These are phyloP conservation scores for Trissoscelio sp. DNA, from an alignment of 2,888 invertebrate species.

Conservation along the genomic window DNA sequence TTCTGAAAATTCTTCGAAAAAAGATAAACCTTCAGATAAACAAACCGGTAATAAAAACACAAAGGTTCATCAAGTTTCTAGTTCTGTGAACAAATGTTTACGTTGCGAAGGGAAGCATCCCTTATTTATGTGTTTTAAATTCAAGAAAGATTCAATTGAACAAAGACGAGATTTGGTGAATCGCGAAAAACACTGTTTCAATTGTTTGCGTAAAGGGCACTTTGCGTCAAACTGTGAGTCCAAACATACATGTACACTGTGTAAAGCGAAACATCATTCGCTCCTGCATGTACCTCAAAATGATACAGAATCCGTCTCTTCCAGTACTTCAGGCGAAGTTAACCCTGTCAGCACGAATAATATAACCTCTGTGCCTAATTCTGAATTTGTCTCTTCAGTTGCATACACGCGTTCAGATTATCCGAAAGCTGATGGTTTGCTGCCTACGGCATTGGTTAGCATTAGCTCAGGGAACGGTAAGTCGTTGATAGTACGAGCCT, in stretches of 20 bases:
- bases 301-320: neutral
- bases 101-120: constrained; percentile 29
- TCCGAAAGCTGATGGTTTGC: neutral
- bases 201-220: constrained; percentile 20
- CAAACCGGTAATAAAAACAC: neutral
- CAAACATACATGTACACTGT: neutral
- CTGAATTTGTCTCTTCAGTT: neutral
- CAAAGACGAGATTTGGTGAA: neutral
- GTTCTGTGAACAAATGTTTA: constrained; percentile 9
- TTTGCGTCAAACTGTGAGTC: neutral
- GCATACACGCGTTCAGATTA: neutral
- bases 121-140: constrained; percentile 13
- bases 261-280: constrained; percentile 13
- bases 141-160: constrained; percentile 7
- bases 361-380: neutral
- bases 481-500: neutral
- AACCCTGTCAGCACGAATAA: too few species aligned
- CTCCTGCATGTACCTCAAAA: neutral
- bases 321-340: too few species aligned
- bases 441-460: neutral
- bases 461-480: neutral
- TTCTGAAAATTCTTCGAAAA: neutral
- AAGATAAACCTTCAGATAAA: neutral
- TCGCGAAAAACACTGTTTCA: neutral
- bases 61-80: constrained; percentile 13